Base-by-base conservation (phyloP, 2,888 invertebrate genomes). In the Orthonevra nobilis region DNA sequence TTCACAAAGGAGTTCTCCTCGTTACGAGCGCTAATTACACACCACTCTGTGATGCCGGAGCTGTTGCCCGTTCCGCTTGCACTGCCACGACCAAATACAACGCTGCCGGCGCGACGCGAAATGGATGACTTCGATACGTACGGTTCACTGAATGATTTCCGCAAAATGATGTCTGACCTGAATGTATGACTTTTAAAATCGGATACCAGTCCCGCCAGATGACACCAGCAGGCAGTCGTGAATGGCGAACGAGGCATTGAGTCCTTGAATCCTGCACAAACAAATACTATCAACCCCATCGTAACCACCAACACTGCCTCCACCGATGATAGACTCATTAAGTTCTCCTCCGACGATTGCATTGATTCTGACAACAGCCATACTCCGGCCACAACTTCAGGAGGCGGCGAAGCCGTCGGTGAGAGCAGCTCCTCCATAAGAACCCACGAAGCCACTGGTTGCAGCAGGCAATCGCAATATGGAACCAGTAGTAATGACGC, bases 31-130 rank as follows among this genome's bases (percentile, higher is more conserved):
- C 92, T 98, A 84, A 97, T 98, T 88, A 97, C 96, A 72, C 98
- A 98, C 90, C 98, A 98, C 90, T 97, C 97, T 83, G 97, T 98
- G 83, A 97, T 98, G 97, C 96, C 96, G 42, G 98, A 98, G 90
- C 91, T 98, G 86, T 91, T 98, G 85, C 98, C 98, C 1, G 97
- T 97, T 87, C 96, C 97, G 38, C 91, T 98, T 83, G 94, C 94
- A 0, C 90, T 96, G 82, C 93, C 94, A 85, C 91, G 94, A 52
- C 94, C 89, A 17, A 84, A 82, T 50, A 82, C 84, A 23, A 69
- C 75, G 38, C 56, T 82, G 40, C 83, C 82, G 50, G 81, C 82
- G 30, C 61, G 81, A 42, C 83, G 91, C 84, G 93, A 93, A 86
- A 92, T 93, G 83, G 94, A 93, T 36, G 93, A 94, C 86, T 93